Evolutionary conservation across 2,888 invertebrate genomes (phyloP), one percentile per base, ranked within the genome.

Genomic region (Allacma fusca): DNA sequence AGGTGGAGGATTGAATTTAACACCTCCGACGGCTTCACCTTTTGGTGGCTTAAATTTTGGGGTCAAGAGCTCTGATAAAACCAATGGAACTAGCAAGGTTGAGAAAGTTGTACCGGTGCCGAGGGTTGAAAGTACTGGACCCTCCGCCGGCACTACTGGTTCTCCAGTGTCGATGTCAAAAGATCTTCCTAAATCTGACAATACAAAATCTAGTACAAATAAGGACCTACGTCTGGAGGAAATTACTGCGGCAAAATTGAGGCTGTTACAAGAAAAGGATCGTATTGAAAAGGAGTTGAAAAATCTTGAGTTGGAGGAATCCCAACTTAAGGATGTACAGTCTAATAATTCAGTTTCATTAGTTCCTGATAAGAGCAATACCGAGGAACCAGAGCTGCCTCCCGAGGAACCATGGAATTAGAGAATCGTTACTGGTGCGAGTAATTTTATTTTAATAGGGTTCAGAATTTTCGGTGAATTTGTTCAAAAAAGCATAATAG

Each of bases 391-490:
- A 5, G 62, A 62, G 2, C 62, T 62, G 4, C 62, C 62, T 62
- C 62, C 62, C 4, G 62, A 62, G 23, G 62, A 62, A 26, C 62
- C 62, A 2, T 62, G 62, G 62, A 62, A 50, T 50, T 50, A 50
- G 16, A 50, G 16, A 50, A 16, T 9, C 34, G 34, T 34, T n/a
- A n/a, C n/a, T n/a, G n/a, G n/a, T n/a, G n/a, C n/a, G n/a, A n/a
- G n/a, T n/a, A n/a, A n/a, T n/a, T n/a, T n/a, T n/a, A n/a, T n/a
- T n/a, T n/a, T n/a, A n/a, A 40, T 40, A 40, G 13, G 40, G 40
- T 9, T 5, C 40, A 9, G 40, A 40, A 40, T 40, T 40, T 9
- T n/a, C n/a, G n/a, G n/a, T n/a, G n/a, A n/a, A n/a, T n/a, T n/a
- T n/a, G n/a, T n/a, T n/a, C n/a, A n/a, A n/a, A n/a, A n/a, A n/a